Evolutionary conservation across 2,113 vertebrate genomes (phyloP).

Genomic region (Xiphorhynchus elegans): DNA sequence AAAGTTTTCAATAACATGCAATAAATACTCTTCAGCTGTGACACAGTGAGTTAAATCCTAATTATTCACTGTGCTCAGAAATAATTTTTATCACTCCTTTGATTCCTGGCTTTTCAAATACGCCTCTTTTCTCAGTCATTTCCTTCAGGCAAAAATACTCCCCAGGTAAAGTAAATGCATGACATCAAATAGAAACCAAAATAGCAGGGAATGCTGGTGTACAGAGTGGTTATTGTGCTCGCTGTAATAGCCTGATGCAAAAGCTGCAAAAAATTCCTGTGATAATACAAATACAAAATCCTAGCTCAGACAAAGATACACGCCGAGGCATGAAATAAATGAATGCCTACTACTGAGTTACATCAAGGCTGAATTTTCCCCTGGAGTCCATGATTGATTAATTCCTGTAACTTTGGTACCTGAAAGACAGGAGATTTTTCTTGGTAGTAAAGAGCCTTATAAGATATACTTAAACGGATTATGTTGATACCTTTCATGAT

Average conservation of each 20-base stretch:
- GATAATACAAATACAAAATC: constrained; percentile 45
- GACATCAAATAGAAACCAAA: constrained; percentile 37
- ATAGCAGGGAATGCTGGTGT: not conserved
- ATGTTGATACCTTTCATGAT: constrained; percentile 68
- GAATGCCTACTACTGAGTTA: constrained; percentile 43
- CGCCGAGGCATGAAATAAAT: not conserved
- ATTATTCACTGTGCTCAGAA: constrained; percentile 16
- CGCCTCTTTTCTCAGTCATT: not conserved
- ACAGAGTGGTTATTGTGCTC: not conserved
- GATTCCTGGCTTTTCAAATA: constrained; percentile 30
- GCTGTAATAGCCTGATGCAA: not conserved
- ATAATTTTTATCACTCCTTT: constrained; percentile 14
- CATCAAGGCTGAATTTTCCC: constrained; percentile 50
- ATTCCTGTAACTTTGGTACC: constrained; percentile 59
- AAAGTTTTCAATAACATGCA: not conserved
- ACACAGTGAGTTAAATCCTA: not conserved
- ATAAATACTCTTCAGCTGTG: not conserved
- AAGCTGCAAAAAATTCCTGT: not conserved
- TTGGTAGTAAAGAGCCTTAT: constrained; percentile 53
- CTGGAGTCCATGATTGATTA: constrained; percentile 57
- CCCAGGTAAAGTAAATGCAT: constrained; percentile 16
- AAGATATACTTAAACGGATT: constrained; percentile 62
- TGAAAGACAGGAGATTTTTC: constrained; percentile 66
- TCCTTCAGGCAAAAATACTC: constrained; percentile 46
- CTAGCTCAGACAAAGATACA: not conserved